Evolutionary conservation across 2,888 invertebrate species (phyloP), one percentile per base, ranked within the genome.

Genomic region (Ophion obscuratus): DNA sequence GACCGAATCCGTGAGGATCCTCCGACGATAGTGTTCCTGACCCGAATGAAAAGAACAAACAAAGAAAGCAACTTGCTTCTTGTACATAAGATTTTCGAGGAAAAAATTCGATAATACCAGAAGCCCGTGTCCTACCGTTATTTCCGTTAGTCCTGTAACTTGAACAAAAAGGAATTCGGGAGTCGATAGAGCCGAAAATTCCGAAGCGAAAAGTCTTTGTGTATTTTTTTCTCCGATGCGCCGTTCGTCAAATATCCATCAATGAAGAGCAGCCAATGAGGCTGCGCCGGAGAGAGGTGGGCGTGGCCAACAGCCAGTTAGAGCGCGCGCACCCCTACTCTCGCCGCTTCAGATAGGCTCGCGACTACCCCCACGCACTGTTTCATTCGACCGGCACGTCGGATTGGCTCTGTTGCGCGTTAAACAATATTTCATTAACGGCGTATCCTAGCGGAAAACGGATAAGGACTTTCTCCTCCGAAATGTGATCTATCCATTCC

Each of bases 81-180:
- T 64, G 64, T 75, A 75, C 44, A 75, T 75, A 75, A 10, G 44
- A 74, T 40, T 40, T 53, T 20, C 53, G 70, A 17, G 17, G 62
- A 53, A 57, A 44, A 59, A 20, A 68, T 9, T 77, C 57, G 66
- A 57, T 62, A 62, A 11, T 70, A 64, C 20, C 11, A 70, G 68
- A 47, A 24, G 10, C 14, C 14, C 20, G 11, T 17, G 14, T 11
- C 24, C 24, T 47, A 14, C 11, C 5, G 24, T 24, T 47, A 47
- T 47, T 68, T 47, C 47, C 47, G 20, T 47, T 24, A 2, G 27
- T 24, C 47, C 14, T 24, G 68, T 47, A 68, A 24, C 47, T n/a
- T 68, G 17, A 24, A 47, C 20, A 27, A 20, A 3, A 14, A 0
- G 68, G 24, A 14, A 27, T 68, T 24, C 14, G 24, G 20, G 5